Conservation (phyloP, 1,140 invertebrate species). For the Eupristina koningsbergeri region DNA sequence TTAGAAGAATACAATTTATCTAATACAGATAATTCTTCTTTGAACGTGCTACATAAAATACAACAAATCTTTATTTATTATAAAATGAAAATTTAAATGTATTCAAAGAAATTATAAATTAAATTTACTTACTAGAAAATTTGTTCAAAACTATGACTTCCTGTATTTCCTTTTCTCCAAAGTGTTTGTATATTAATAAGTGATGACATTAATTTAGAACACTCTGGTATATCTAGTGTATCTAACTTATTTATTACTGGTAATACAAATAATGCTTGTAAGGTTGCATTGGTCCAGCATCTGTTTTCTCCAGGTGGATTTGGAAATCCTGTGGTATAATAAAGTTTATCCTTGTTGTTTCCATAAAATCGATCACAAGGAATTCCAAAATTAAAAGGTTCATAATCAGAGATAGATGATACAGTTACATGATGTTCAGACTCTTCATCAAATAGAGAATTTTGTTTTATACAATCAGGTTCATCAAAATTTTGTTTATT, state of each 20-base stretch:
- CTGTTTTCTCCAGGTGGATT: slow-evolving; percentile 67
- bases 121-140: slow-evolving; percentile 58
- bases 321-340: slow-evolving; percentile 63
- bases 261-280: slow-evolving; percentile 63
- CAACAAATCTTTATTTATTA: slow-evolving; percentile 1
- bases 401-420: slow-evolving; percentile 52
- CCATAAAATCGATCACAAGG: slow-evolving; percentile 33
- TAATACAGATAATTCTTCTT: slow-evolving; percentile 59
- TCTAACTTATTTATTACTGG: slow-evolving; percentile 60
- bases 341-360: slow-evolving; percentile 52
- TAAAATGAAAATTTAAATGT: slow-evolving; percentile 10
- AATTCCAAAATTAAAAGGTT: slow-evolving; percentile 47
- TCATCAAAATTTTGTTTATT: slow-evolving; percentile 4
- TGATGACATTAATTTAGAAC: slow-evolving; percentile 58
- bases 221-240: slow-evolving; percentile 46
- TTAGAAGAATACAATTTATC: slow-evolving; percentile 63
- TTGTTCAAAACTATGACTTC: slow-evolving; percentile 57
- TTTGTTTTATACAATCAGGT: background rate
- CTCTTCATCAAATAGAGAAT: slow-evolving; percentile 42
- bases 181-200: slow-evolving; percentile 56
- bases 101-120: background rate
- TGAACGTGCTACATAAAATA: slow-evolving; percentile 57
- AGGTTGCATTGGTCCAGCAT: slow-evolving; percentile 65
- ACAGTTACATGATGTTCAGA: slow-evolving; percentile 43
- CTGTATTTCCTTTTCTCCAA: slow-evolving; percentile 59